phyloP scores from a whole-genome alignment of 2,797 vertebrate species.

The Pagetopsis macropterus region DNA sequence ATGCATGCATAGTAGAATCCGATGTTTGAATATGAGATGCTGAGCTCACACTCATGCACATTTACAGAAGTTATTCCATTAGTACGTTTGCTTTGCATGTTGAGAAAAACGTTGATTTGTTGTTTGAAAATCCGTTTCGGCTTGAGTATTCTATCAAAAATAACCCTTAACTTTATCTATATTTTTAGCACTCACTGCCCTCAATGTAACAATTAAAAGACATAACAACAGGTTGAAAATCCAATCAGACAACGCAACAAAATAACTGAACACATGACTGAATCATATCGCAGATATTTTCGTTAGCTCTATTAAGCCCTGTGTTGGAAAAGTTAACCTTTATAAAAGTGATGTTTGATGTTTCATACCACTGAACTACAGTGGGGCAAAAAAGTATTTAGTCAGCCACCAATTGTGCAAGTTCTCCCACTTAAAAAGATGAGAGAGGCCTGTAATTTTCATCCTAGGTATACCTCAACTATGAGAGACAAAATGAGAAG shows the following conservation, averaged over 20 bases:
- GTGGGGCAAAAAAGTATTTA: no score
- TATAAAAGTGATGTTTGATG: constrained; percentile 1
- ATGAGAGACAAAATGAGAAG: no score
- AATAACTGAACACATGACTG: not conserved
- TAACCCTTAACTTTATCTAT: not conserved
- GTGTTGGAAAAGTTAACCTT: not conserved
- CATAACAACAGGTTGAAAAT: not conserved
- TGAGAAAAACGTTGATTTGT: not conserved
- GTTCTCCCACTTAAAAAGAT: no score
- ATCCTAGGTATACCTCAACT: no score
- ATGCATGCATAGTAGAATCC: not conserved
- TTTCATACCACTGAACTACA: not conserved
- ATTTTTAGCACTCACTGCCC: not conserved
- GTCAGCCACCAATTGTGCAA: no score
- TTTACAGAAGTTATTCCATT: not conserved
- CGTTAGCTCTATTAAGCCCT: not conserved
- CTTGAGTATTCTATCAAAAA: not conserved
- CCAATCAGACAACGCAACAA: not conserved
- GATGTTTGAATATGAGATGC: not conserved
- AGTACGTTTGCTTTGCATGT: not conserved
- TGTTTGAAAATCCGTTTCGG: not conserved
- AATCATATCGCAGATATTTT: constrained; percentile 5
- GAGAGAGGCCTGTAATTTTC: no score
- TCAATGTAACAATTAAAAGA: not conserved
- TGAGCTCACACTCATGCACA: not conserved